Evolutionary conservation across 2,888 invertebrate genomes (phyloP), one percentile per base, ranked within the genome.

Genomic region (Fissipunctia ypsillon): DNA sequence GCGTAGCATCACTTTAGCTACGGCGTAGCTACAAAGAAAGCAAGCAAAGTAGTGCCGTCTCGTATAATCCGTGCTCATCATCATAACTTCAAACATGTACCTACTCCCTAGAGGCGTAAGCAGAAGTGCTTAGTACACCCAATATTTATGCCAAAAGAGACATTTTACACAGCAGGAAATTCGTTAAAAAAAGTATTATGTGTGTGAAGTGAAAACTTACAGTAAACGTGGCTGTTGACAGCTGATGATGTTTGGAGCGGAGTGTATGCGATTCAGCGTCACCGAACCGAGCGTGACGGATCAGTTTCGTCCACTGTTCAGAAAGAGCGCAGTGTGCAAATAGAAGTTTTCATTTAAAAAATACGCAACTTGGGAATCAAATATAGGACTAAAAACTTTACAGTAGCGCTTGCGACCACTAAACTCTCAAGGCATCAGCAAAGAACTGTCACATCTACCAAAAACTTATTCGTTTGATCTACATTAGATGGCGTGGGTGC

Each of bases 401-500:
- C 10, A 19, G 10, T 16, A 9, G 16, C 25, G 2, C 25, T 61
- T 22, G 12, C 25, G 16, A 31, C 7, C 12, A 25, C 9, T 7
- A 16, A 3, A n/a, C 6, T 4, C 7, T 10, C 16, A 7, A 12
- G 4, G 9, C 38, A 38, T 9, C 38, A 35, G 7, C 10, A 66
- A 76, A 38, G 16, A 73, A 28, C 4, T 64, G 68, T 50, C 77
- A 0, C 48, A 19, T 76, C 87, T 86, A 12, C 43, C 1, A 31
- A 16, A 63, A 50, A 25, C n/a, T 63, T 14, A 54, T n/a, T 52
- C 6, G 1, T 48, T 28, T 79, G 76, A 65, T 87, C 80, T 78
- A 66, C 59, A 73, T 14, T 28, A 50, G 52, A 59, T 72, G 59
- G 72, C 78, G 80, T 81, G 84, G 81, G 84, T 56, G 80, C 73